Evolutionary conservation across 2,888 invertebrate genomes (phyloP), one percentile per base, ranked within the genome.

Genomic region (Lasioglossum morio): DNA sequence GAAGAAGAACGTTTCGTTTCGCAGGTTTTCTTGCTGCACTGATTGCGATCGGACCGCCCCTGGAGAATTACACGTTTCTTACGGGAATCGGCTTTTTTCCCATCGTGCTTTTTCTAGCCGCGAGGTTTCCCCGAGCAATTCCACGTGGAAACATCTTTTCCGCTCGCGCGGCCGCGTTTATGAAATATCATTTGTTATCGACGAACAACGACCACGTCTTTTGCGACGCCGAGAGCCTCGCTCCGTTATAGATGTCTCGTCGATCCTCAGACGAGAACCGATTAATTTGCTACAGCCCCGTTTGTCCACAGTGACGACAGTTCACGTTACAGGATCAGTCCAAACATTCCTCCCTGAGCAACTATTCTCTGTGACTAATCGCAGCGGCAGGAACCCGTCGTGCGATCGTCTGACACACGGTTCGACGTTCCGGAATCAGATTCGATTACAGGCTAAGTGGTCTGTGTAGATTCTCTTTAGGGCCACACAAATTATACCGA

Each of bases 361-460:
- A 82, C 83, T 79, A 84, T 87, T 87, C 84, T 53, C 81, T 72
- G 73, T 85, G 87, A 81, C 90, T 84, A 89, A 85, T 88, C 88
- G 77, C 53, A 16, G 69, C 73, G 82, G 79, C 84, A 72, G 82
- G 81, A 81, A 82, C 48, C 79, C 78, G 57, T 57, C 87, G 69
- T 34, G 72, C 16, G 69, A 70, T 70, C 19, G 77, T 72, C 77
- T 66, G 82, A 86, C 84, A 81, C 63, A 72, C 63, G 66, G 73
- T 73, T 76, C 76, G 72, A 82, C 81, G 77, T 78, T 79, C 46
- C 82, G 37, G 76, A 70, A 85, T 84, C 85, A 74, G 72, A 89
- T 88, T 79, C 88, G 63, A 75, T n/a, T 70, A 70, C 70, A 37
- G 40, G 40, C 70, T 70, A 70, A 70, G 70, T 70, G 70, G 40